Evolutionary conservation across 2,797 vertebrate species (phyloP), one percentile per base, ranked within the genome.

Genomic region (Dipus sagitta): DNA sequence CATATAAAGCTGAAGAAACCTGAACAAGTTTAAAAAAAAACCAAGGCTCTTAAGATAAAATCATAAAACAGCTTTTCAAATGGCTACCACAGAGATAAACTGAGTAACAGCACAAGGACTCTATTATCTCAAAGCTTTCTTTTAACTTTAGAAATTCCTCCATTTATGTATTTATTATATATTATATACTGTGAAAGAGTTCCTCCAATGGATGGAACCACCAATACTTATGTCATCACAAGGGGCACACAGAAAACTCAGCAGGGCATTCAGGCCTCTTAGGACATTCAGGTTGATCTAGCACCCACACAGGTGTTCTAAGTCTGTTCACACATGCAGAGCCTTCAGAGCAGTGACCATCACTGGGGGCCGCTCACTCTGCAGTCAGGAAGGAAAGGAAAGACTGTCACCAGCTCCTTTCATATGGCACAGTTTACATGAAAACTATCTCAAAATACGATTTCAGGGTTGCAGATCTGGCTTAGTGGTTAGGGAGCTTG

Each of bases 71-170:
- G 20, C 15, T 60, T 60, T 6, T 38, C 62, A 62, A 70, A 23
- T 15, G 8, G 9, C 23, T 65, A 58, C 42, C 42, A 60, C 8
- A 1, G 15, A 15, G 15, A 28, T 28, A 11, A 75, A 21, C 2
- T 20, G 17, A 9, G 13, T 67, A 26, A 12, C 17, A 21, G 6
- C 6, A 47, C 24, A 65, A 52, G 7, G 32, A 92, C 70, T 42
- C 65, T 67, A 24, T 32, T 38, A 38, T 38, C 38, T 38, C 38
- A 38, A 38, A 38, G 38, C 38, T 38, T 38, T 38, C 52, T 47
- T 79, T 71, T 47, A 68, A 89, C 58, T 62, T 64, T 77, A 88
- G 21, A 26, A 87, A 85, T 72, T 92, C 28, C 17, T 89, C 74
- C 67, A 72, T 3, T 58, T 60, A 26, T n/a, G 18, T 38, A 38